Evolutionary conservation across 2,113 vertebrate genomes (phyloP), one percentile per base, ranked within the genome.

Genomic region (Sturnus vulgaris): DNA sequence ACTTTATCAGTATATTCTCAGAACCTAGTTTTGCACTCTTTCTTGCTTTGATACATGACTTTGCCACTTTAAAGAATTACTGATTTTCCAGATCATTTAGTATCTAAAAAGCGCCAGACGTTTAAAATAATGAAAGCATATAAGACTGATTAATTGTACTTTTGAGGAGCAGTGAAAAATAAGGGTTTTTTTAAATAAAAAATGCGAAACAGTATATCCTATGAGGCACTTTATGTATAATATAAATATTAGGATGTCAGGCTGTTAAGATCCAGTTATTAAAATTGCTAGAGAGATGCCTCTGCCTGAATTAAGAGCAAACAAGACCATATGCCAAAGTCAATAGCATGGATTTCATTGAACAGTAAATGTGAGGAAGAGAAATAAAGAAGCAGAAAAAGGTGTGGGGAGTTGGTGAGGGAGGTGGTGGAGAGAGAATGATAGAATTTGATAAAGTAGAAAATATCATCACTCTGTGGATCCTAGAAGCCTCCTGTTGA

Each of bases 401-500:
- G 6, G 19, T 0, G 1, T 5, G 4, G 2, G 21, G 33, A 4
- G 24, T 50, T 49, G 22, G 47, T 49, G 22, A 49, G 23, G 22
- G 21, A 11, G 10, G 7, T 37, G 7, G 5, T 39, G 28, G 35
- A 42, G 23, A 49, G 16, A 56, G 16, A 35, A 15, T 31, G 35
- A 16, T 24, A 85, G 50, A 39, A 49, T 35, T 16, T 31, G 49
- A 39, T 47, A 10, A 39, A 35, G 4, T 5, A 25, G 60, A 57
- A 85, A 75, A 35, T 57, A 50, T 11, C 52, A 57, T 20, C 8
- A 30, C 50, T 49, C 10, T 24, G 15, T 71, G 39, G 12, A 47
- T 65, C n/a, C 19, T 0, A 1, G 15, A 0, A 0, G 15, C 2
- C 0, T 65, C 59, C n/a, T 18, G 5, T 15, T 55, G n/a, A 55